Evolutionary conservation across 2,797 vertebrate genomes (phyloP).

Genomic region (Miichthys miiuy): DNA sequence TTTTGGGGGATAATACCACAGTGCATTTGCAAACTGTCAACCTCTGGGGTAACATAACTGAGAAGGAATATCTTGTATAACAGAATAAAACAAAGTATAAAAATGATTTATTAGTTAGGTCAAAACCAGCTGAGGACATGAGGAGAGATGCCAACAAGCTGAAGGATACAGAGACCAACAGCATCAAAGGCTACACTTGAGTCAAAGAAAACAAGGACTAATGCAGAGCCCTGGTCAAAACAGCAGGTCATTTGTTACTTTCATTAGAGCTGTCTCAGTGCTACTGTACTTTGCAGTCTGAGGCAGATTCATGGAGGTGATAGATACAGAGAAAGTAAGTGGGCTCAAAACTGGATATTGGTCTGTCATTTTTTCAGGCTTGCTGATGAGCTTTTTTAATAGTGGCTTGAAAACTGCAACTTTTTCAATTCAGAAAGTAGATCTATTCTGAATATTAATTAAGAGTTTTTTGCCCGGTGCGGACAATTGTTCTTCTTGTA

Average conservation of each 20-base stretch:
- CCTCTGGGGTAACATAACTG: neutral
- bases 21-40: conserved; percentile 2
- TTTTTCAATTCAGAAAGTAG: conserved; percentile 8
- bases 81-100: neutral
- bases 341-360: conserved; percentile 47
- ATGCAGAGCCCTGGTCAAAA: conserved; percentile 59
- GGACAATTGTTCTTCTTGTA: neutral
- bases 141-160: conserved; percentile 9
- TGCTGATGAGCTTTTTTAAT: conserved; percentile 42
- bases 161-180: conserved; percentile 28
- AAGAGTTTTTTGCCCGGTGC: neutral
- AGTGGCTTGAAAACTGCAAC: conserved; percentile 26
- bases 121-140: conserved; percentile 18
- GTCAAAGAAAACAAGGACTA: conserved; percentile 60
- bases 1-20: conserved; percentile 2
- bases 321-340: conserved; percentile 47
- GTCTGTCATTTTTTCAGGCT: conserved; percentile 44
- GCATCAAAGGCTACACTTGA: conserved; percentile 33
- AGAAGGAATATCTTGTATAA: neutral
- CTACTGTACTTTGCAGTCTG: conserved; percentile 51
- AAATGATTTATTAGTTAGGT: conserved; percentile 15
- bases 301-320: conserved; percentile 56
- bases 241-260: conserved; percentile 68
- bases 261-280: conserved; percentile 57
- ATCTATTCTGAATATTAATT: neutral